Conservation (phyloP, 2,797 vertebrate genomes). For the Catostomus latipinnis region DNA sequence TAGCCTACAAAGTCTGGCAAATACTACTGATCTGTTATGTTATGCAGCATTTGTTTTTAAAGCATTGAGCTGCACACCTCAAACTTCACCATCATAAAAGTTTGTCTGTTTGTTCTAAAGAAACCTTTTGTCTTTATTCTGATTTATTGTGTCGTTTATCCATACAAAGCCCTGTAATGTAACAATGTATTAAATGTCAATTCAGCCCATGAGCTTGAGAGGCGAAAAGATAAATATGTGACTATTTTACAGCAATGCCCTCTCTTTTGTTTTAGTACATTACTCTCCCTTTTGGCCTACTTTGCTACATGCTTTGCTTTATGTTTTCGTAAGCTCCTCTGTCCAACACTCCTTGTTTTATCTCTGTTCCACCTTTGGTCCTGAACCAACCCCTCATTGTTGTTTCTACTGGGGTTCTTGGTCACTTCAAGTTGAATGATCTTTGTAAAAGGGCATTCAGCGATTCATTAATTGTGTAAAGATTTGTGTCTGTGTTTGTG, state of each 20-base stretch:
- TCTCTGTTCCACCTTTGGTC: background rate
- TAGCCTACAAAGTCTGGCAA: too few species aligned
- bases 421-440: background rate
- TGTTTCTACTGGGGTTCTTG: background rate
- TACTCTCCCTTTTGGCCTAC: background rate
- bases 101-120: background rate
- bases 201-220: background rate
- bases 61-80: too few species aligned
- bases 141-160: conserved; percentile 4
- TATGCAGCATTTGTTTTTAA: too few species aligned
- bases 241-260: conserved; percentile 17
- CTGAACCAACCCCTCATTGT: too few species aligned
- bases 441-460: conserved; percentile 14
- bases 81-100: too few species aligned
- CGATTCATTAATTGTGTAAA: background rate
- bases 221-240: background rate
- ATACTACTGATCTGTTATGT: conserved; percentile 7
- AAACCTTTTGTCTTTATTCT: background rate
- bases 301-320: conserved; percentile 10
- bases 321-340: background rate
- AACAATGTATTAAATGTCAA: background rate
- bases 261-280: conserved; percentile 6
- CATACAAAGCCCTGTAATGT: background rate
- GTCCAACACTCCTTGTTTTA: background rate
- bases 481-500: conserved; percentile 10